Conservation (phyloP, 1,140 invertebrate species). For the Leucophenga varia region DNA sequence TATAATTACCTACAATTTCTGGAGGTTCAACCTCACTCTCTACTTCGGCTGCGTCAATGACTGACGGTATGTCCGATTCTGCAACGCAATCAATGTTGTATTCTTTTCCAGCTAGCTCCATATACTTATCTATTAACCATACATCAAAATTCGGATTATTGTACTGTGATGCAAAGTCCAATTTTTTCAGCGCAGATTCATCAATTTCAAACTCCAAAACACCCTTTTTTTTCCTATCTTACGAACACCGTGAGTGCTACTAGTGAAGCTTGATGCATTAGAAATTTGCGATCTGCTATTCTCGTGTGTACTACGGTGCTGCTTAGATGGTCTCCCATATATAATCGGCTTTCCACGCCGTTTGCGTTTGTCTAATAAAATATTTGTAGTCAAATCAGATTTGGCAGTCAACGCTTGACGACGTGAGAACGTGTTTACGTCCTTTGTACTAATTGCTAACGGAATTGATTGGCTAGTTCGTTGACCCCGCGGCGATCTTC, state of each 20-base stretch:
- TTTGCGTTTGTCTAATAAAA: conserved; percentile 25
- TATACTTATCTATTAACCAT: conserved; percentile 45
- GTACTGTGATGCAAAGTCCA: conserved; percentile 32
- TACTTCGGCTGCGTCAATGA: no score
- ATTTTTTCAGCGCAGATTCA: conserved; percentile 25
- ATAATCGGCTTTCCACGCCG: conserved; percentile 6
- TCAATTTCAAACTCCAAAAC: conserved; percentile 47
- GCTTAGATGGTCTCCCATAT: no score
- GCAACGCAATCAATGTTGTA: conserved; percentile 25
- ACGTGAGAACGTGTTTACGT: conserved; percentile 26
- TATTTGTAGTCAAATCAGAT: conserved; percentile 2
- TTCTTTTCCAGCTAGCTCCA: conserved; percentile 30
- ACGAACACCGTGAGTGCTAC: conserved; percentile 28
- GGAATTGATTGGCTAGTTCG: conserved; percentile 2
- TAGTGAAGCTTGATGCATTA: no score
- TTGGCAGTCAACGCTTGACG: conserved; percentile 19
- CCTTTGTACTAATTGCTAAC: no score
- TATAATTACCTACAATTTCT: conserved; percentile 16
- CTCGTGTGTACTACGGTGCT: no score
- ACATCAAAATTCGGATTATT: conserved; percentile 29
- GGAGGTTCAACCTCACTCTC: no score
- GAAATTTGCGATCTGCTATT: no score
- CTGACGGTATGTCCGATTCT: no score
- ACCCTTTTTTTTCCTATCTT: conserved; percentile 46
- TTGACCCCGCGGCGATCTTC: no score